phyloP scores from a whole-genome alignment of 2,113 vertebrate species.

The Sardina pilchardus region DNA sequence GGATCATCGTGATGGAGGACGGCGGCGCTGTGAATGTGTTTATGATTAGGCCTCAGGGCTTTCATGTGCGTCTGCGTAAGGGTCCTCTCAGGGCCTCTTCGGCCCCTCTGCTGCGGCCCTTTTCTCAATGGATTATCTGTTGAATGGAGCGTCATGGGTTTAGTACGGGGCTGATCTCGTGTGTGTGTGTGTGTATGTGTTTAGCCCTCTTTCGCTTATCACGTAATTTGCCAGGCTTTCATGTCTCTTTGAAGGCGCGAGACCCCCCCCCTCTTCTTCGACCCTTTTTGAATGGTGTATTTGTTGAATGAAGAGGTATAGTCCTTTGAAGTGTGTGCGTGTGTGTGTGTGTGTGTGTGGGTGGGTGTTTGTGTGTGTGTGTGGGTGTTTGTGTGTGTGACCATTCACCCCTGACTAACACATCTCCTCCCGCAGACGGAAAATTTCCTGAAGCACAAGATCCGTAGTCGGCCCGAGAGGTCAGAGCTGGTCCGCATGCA shows the following conservation, averaged over 20 bases:
- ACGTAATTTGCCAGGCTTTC: not conserved
- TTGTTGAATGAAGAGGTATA: not conserved
- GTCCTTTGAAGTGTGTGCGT: not conserved
- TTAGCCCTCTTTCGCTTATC: not conserved
- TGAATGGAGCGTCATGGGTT: slow-evolving; percentile 7
- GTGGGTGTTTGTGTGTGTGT: not conserved
- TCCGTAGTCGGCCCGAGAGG: slow-evolving; percentile 92
- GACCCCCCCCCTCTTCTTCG: not conserved
- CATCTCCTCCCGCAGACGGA: slow-evolving; percentile 80
- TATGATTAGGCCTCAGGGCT: not conserved
- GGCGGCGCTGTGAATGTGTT: slow-evolving; percentile 23
- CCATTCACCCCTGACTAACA: not conserved
- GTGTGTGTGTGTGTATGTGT: not conserved
- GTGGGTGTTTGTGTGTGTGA: not conserved
- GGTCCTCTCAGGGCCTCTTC: not conserved
- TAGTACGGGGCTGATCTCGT: not conserved
- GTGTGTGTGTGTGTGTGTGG: not conserved
- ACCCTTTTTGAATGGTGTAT: not conserved
- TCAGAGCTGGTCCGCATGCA: slow-evolving; percentile 98
- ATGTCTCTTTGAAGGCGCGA: not conserved
- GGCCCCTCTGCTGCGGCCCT: not conserved
- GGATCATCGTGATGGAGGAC: not conserved
- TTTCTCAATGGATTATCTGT: slow-evolving; percentile 8
- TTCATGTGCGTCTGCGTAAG: not conserved
- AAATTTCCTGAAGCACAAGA: slow-evolving; percentile 98